phyloP scores from a whole-genome alignment of 2,797 vertebrate genomes.

The Notamacropus eugenii region DNA sequence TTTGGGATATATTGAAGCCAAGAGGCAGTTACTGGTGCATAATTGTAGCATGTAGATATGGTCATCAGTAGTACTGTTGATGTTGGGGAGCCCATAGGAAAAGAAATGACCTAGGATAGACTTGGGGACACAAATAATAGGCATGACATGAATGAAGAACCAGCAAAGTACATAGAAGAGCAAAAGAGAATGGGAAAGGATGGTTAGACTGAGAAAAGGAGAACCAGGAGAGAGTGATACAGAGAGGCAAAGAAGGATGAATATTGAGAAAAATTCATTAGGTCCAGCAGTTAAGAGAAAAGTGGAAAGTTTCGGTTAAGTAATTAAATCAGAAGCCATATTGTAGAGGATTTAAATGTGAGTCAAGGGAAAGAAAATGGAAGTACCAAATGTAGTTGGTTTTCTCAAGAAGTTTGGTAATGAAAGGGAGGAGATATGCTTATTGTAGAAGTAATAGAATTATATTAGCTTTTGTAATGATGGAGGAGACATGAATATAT shows the following conservation, averaged over 20 bases:
- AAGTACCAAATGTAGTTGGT: background rate
- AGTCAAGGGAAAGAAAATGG: background rate
- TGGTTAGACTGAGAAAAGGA: background rate
- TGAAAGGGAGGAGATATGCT: background rate
- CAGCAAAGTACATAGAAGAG: too few species aligned
- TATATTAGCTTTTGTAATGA: background rate
- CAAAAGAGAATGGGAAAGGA: too few species aligned
- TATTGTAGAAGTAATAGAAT: background rate
- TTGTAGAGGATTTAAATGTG: background rate
- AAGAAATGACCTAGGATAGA: too few species aligned
- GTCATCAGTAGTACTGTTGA: too few species aligned
- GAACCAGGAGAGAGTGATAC: background rate
- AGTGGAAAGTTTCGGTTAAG: background rate
- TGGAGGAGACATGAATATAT: background rate
- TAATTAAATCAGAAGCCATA: background rate
- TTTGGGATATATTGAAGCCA: too few species aligned
- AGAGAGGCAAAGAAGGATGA: background rate
- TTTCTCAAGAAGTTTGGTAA: background rate
- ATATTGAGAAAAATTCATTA: background rate
- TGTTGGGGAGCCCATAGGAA: too few species aligned
- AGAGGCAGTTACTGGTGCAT: too few species aligned
- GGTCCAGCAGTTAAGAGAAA: background rate
- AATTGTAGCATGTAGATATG: background rate
- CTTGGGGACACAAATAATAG: too few species aligned
- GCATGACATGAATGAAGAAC: too few species aligned